phyloP scores from a whole-genome alignment of 2,888 invertebrate genomes.

The Acleris holmiana region DNA sequence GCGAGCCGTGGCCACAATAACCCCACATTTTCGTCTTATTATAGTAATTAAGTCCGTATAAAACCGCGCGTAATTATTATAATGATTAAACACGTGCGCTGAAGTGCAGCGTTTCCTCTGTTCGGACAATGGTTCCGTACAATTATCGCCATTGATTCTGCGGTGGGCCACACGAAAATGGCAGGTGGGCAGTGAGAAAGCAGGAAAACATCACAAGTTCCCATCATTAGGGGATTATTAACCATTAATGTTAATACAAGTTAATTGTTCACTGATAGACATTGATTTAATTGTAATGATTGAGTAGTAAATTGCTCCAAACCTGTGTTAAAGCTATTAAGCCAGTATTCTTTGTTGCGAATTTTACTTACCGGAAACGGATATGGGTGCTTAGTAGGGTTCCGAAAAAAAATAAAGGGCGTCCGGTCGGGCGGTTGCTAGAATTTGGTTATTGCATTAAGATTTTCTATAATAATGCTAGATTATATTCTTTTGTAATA shows the following conservation, averaged over 20 bases:
- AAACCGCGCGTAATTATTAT: slow-evolving; percentile 77
- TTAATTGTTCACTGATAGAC: slow-evolving; percentile 13
- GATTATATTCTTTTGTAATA: too few species aligned
- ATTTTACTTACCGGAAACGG: too few species aligned
- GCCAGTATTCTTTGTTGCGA: too few species aligned
- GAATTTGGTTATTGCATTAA: too few species aligned
- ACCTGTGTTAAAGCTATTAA: too few species aligned
- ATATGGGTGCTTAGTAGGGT: too few species aligned
- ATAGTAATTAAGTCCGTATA: slow-evolving; percentile 80
- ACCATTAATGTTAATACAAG: slow-evolving; percentile 23
- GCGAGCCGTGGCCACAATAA: slow-evolving; percentile 64
- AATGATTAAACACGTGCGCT: slow-evolving; percentile 81
- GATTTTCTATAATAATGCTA: too few species aligned
- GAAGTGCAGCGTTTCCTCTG: slow-evolving; percentile 64
- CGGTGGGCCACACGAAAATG: slow-evolving; percentile 57
- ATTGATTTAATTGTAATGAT: background rate
- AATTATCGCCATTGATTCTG: slow-evolving; percentile 83
- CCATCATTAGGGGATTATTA: slow-evolving; percentile 23
- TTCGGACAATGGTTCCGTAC: slow-evolving; percentile 61
- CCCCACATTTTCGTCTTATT: slow-evolving; percentile 71
- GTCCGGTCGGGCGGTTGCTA: too few species aligned
- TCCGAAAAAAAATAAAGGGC: too few species aligned
- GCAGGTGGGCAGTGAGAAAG: slow-evolving; percentile 59
- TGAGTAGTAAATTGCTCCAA: too few species aligned
- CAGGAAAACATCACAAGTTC: slow-evolving; percentile 27